These are phyloP conservation scores for Serripes groenlandicus DNA, from an alignment of 2,888 invertebrate species.

Conservation along the genomic window DNA sequence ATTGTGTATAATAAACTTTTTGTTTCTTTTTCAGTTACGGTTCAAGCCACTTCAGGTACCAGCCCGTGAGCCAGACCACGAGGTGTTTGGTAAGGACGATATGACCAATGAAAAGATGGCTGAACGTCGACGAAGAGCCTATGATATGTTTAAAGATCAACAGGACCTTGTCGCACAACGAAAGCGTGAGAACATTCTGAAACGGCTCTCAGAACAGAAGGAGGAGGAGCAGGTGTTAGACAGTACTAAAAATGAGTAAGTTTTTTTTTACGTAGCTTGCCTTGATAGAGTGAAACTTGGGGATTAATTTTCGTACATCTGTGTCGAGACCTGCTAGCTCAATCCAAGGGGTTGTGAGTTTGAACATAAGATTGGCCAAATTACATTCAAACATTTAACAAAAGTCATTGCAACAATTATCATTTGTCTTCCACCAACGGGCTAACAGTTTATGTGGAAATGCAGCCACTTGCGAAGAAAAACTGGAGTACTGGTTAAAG, in stretches of 20 bases:
- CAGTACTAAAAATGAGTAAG: slow-evolving; percentile 84
- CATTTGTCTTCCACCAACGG: too few species aligned
- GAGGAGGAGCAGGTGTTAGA: slow-evolving; percentile 84
- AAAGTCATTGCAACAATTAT: too few species aligned
- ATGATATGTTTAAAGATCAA: slow-evolving; percentile 84
- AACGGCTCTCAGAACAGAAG: slow-evolving; percentile 83
- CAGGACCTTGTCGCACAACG: slow-evolving; percentile 84
- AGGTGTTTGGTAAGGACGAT: slow-evolving; percentile 86
- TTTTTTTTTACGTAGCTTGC: too few species aligned
- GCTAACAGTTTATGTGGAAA: too few species aligned
- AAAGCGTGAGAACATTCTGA: slow-evolving; percentile 84
- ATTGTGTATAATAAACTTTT: neutral
- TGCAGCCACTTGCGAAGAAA: too few species aligned
- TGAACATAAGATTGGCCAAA: too few species aligned
- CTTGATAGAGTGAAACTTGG: too few species aligned
- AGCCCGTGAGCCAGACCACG: slow-evolving; percentile 81
- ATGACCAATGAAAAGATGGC: slow-evolving; percentile 85
- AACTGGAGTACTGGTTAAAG: too few species aligned
- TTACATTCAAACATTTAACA: too few species aligned
- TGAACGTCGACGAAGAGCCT: slow-evolving; percentile 81
- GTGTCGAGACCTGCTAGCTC: too few species aligned
- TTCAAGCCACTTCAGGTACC: slow-evolving; percentile 85
- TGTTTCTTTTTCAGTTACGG: slow-evolving; percentile 74
- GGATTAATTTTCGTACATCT: too few species aligned
- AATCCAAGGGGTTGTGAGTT: too few species aligned